Evolutionary conservation across 2,888 invertebrate species (phyloP), one percentile per base, ranked within the genome.

Genomic region (Anthophora plumipes): DNA sequence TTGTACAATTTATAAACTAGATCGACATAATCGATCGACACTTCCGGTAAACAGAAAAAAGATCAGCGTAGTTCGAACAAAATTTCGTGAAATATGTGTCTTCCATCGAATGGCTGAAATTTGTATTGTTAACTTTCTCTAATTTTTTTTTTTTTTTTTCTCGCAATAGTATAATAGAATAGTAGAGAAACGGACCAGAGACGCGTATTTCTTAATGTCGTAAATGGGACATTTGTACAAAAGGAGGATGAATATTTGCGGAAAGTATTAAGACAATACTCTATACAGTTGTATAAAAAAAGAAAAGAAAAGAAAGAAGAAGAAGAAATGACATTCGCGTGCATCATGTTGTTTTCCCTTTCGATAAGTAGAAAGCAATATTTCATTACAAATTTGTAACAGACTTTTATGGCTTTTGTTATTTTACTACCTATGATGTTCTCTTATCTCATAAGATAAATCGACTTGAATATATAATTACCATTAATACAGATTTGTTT

Each of bases 211-310:
- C 59, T 79, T 78, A 70, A 69, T n/a, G 50, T 41, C 25, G 25
- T 22, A 46, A n/a, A 67, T 25, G 43, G 12, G 52, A 52, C 50
- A 20, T 61, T 52, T 67, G 50, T 60, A 70, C 57, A 71, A 71
- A 71, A 64, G 54, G 41, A 46, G 37, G 25, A 70, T 31, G 77
- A 78, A 52, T 25, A 52, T 59, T 61, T 46, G 57, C 17, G 39
- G 41, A 52, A 77, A 64, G 70, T 77, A 64, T 70, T 79, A 64
- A 77, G 37, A 63, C 61, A 68, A 70, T 64, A 78, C 77, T 78
- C 78, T 77, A 70, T 64, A 59, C 57, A 54, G 14, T 39, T 74
- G 61, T 63, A 48, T 61, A 43, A 66, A 73, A 43, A 22, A 37
- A 37, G 7, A 3, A 4, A 31, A 4, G 17, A 64, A 43, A 55